phyloP scores from a whole-genome alignment of 2,797 vertebrate species.

The Oryzias sinensis region DNA sequence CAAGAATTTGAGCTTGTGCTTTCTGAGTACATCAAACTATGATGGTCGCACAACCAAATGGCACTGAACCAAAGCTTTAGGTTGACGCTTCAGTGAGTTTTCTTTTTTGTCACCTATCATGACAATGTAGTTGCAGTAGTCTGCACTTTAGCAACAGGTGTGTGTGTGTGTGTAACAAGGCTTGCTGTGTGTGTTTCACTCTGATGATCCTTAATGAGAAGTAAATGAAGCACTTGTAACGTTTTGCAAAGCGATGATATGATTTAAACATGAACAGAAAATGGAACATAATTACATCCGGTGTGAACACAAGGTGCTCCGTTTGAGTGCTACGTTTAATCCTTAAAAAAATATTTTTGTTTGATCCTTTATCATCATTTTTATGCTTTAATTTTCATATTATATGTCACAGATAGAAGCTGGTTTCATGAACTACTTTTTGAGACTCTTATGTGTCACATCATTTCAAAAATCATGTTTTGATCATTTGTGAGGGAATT shows the following conservation, averaged over 20 bases:
- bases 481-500: no score
- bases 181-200: conserved; percentile 29
- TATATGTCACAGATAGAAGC: no score
- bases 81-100: no score
- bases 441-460: no score
- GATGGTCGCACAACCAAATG: conserved; percentile 45
- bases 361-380: no score
- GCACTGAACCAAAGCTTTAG: conserved; percentile 25
- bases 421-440: no score
- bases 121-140: no score
- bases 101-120: no score
- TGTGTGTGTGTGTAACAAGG: conserved; percentile 9
- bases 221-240: conserved; percentile 55
- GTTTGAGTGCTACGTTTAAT: neutral
- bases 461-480: no score
- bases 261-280: conserved; percentile 35
- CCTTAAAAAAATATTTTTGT: no score
- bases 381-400: no score
- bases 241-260: conserved; percentile 24
- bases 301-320: neutral
- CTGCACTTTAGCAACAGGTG: conserved; percentile 8
- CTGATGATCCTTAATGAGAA: conserved; percentile 58
- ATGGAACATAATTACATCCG: conserved; percentile 32
- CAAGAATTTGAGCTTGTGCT: conserved; percentile 42
- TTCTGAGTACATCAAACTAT: conserved; percentile 58